Base-by-base conservation (phyloP, 2,888 invertebrate genomes). In the Eremobia ochroleuca region DNA sequence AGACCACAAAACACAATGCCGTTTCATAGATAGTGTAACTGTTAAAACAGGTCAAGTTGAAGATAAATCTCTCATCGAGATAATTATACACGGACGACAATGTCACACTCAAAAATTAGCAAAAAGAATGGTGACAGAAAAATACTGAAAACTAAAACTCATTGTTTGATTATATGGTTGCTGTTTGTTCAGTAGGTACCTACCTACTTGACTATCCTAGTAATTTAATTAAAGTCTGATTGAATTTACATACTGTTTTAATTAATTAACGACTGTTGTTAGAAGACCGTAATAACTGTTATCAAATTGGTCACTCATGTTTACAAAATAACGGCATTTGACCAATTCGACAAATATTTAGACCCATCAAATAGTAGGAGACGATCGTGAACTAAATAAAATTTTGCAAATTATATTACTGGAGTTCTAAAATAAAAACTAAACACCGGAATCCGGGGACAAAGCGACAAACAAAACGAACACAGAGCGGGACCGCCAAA, bases 401-500 rank as follows among this genome's bases (percentile, higher is more conserved):
- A 55, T 13, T 25, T 28, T 74, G 76, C 68, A 62, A 78, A 59
- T 62, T 62, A 52, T 75, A 75, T 71, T 77, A 66, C 58, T 69
- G 46, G 58, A 76, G 59, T 72, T 73, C 82, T 71, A 83, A 85
- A 87, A 85, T 79, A 83, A 88, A 88, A 88, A 81, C 76, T 59
- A 81, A 82, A 74, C 70, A 77, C 59, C 70, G 79, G 78, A 79
- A 77, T 83, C 79, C 82, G 76, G 73, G 62, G 77, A 77, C 77
- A 81, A 83, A 85, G 75, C 77, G 77, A 82, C 83, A 76, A 83
- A 77, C 82, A 86, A 86, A 87, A 87, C 80, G 88, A 84, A 79
- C 85, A 83, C 79, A 81, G 87, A 81, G 86, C 80, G 78, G 85
- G 88, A 88, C 91, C 91, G 93, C 91, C 93, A 92, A 94, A 94